Conservation (phyloP, 1,140 invertebrate species). For the Panonychus citri region DNA sequence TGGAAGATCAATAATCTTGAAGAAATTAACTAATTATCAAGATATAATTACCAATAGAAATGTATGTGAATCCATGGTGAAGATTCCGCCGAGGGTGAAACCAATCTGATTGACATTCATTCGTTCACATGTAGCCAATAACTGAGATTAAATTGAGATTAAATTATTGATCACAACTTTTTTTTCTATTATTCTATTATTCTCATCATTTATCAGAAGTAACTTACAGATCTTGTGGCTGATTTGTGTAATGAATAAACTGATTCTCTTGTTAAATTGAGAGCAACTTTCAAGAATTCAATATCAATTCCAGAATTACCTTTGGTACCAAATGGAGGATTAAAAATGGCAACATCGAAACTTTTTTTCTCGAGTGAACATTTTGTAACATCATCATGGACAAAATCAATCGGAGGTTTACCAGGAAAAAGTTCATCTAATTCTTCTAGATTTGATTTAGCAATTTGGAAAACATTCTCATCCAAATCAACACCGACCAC, state of each 20-base stretch:
- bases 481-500: constrained; percentile 13
- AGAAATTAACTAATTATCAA: too few relatives aligned
- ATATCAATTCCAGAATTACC: constrained; percentile 63
- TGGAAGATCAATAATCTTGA: too few relatives aligned
- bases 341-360: constrained; percentile 91
- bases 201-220: too few relatives aligned
- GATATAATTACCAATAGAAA: too few relatives aligned
- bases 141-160: too few relatives aligned
- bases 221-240: constrained; percentile 38
- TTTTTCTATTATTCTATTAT: too few relatives aligned
- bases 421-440: background rate
- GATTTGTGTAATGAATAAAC: constrained; percentile 89
- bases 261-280: constrained; percentile 34
- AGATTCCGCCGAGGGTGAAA: too few relatives aligned
- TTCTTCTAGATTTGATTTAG: background rate
- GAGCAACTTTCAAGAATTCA: constrained; percentile 52
- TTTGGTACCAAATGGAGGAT: constrained; percentile 96
- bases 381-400: constrained; percentile 27
- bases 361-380: constrained; percentile 25
- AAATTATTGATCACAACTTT: too few relatives aligned
- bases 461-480: background rate
- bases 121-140: too few relatives aligned
- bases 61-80: too few relatives aligned
- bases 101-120: too few relatives aligned
- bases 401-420: constrained; percentile 37